Evolutionary conservation across 2,888 invertebrate species (phyloP).

Genomic region (Deroplatys truncata): DNA sequence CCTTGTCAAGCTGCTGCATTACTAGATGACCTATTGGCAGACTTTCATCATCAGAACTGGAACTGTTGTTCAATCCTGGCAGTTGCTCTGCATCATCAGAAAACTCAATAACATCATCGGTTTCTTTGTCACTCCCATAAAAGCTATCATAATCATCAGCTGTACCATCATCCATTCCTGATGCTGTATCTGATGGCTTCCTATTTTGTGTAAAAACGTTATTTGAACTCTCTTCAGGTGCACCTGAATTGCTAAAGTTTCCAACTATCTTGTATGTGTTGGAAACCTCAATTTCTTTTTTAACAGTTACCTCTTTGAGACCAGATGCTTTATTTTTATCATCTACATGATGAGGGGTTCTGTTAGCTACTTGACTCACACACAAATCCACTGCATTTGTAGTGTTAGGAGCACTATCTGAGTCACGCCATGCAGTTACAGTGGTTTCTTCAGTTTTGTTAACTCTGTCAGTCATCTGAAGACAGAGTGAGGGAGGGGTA

Average conservation of each 20-base stretch:
- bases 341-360: not conserved
- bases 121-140: constrained; percentile 58
- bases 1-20: constrained; percentile 26
- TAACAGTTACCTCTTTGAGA: constrained; percentile 35
- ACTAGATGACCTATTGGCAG: constrained; percentile 23
- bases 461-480: constrained; percentile 36
- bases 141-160: constrained; percentile 54
- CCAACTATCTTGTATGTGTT: constrained; percentile 37
- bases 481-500: constrained; percentile 31
- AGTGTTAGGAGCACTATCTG: constrained; percentile 34
- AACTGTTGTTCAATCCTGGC: constrained; percentile 38
- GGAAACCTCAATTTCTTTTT: constrained; percentile 37
- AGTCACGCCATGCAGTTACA: constrained; percentile 37
- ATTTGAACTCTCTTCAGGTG: constrained; percentile 6
- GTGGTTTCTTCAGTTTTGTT: constrained; percentile 37
- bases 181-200: constrained; percentile 20
- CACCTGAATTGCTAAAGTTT: constrained; percentile 32
- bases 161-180: constrained; percentile 35
- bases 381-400: not conserved
- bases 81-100: constrained; percentile 57
- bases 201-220: not conserved
- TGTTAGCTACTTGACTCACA: not conserved
- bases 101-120: constrained; percentile 56
- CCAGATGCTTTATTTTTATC: not conserved
- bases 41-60: constrained; percentile 44